These are phyloP conservation scores for Cinclus mexicanus DNA, from an alignment of 2,113 vertebrate species.

Conservation along the genomic window DNA sequence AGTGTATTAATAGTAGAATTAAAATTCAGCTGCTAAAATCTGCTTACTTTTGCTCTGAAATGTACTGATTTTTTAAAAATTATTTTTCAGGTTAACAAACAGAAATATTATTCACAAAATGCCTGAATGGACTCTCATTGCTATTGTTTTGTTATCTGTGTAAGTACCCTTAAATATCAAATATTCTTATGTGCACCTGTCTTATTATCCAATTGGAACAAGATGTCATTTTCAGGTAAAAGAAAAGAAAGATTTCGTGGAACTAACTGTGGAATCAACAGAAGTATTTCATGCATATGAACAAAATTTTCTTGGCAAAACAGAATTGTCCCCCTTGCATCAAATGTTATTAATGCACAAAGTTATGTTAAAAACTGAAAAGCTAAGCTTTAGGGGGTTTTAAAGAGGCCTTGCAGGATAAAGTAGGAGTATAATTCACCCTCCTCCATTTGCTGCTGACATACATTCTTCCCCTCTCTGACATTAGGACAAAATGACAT, in stretches of 20 bases:
- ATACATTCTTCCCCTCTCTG: background rate
- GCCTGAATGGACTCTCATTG: constrained; percentile 81
- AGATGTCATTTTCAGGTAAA: background rate
- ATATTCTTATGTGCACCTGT: background rate
- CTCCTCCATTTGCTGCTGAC: background rate
- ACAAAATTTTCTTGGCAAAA: background rate
- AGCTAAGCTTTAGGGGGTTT: background rate
- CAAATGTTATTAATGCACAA: background rate
- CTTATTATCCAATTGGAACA: background rate
- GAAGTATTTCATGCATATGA: background rate
- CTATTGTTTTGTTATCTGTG: constrained; percentile 77
- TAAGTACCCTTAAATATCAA: constrained; percentile 70
- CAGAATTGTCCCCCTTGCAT: background rate
- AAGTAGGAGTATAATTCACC: background rate
- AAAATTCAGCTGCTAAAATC: background rate
- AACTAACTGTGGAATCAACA: background rate
- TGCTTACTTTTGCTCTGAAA: background rate
- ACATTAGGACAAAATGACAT: background rate
- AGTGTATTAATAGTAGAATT: background rate
- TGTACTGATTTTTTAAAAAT: background rate
- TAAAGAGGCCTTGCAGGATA: background rate
- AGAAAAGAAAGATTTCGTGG: background rate
- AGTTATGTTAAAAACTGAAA: background rate
- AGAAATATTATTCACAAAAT: constrained; percentile 81
- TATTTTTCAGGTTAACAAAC: constrained; percentile 80